phyloP scores from a whole-genome alignment of 92 coral and sea anemone genomes.

The Phenganax subtilis region DNA sequence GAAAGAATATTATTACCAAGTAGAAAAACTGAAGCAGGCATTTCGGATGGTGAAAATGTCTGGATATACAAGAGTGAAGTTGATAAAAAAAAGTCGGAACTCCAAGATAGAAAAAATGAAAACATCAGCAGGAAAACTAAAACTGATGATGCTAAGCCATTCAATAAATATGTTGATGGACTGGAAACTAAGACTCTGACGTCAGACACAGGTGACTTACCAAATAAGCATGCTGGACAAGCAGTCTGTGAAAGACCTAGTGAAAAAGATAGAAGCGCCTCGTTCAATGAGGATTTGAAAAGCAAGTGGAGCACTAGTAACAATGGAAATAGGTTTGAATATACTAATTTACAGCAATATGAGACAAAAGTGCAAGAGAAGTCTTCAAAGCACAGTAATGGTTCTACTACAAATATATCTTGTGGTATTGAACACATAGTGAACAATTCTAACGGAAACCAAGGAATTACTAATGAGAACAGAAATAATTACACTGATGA shows the following conservation, averaged over 20 bases:
- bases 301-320: background rate
- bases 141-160: background rate
- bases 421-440: background rate
- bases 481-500: background rate
- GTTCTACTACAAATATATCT: background rate
- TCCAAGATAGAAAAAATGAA: background rate
- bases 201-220: constrained; percentile 8
- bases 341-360: background rate
- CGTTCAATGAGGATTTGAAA: background rate
- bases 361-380: background rate
- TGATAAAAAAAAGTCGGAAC: background rate
- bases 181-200: background rate
- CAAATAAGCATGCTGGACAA: constrained; percentile 2
- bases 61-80: background rate
- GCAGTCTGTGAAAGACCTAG: background rate
- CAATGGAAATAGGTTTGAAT: background rate
- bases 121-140: background rate
- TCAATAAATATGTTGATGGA: background rate
- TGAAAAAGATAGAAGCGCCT: background rate
- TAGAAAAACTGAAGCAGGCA: background rate
- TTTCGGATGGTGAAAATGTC: background rate
- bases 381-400: background rate
- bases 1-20: background rate
- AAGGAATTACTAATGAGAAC: background rate
- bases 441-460: background rate